These are phyloP conservation scores for Xanthorhoe designata DNA, from an alignment of 2,888 invertebrate genomes.

Conservation along the genomic window DNA sequence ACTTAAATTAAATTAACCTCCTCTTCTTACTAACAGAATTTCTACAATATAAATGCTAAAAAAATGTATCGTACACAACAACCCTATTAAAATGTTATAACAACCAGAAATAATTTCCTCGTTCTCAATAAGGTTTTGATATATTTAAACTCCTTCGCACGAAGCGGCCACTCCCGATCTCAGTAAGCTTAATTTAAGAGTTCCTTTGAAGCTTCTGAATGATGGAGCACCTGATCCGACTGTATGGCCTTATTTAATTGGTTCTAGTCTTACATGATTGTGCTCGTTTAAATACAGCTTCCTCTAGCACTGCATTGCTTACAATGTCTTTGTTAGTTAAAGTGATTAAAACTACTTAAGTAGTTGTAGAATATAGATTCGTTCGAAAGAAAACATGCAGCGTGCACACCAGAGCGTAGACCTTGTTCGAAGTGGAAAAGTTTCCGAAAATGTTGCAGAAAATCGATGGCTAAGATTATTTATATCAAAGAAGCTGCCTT, in stretches of 20 bases:
- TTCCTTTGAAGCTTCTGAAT: slow-evolving; percentile 60
- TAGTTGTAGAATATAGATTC: too few relatives aligned
- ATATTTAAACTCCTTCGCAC: slow-evolving; percentile 49
- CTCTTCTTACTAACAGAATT: too few relatives aligned
- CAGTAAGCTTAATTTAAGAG: slow-evolving; percentile 60
- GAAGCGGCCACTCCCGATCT: slow-evolving; percentile 55
- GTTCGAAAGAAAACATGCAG: neutral
- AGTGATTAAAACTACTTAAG: neutral
- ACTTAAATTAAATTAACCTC: too few relatives aligned
- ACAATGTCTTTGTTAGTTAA: neutral
- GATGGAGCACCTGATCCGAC: slow-evolving; percentile 64
- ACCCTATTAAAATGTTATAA: neutral
- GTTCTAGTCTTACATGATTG: slow-evolving; percentile 44
- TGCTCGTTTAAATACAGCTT: neutral
- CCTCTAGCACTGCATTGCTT: neutral
- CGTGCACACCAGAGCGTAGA: too few relatives aligned
- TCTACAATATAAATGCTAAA: too few relatives aligned
- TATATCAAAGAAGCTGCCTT: too few relatives aligned
- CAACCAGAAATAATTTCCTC: slow-evolving; percentile 8
- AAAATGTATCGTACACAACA: neutral
- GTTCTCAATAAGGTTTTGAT: slow-evolving; percentile 5
- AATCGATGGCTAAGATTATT: too few relatives aligned
- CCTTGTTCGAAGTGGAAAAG: too few relatives aligned
- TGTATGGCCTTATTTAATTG: slow-evolving; percentile 59
- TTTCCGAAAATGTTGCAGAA: too few relatives aligned